These are phyloP conservation scores for Holotrichia oblita DNA, from an alignment of 1,140 invertebrate genomes.

Conservation along the genomic window DNA sequence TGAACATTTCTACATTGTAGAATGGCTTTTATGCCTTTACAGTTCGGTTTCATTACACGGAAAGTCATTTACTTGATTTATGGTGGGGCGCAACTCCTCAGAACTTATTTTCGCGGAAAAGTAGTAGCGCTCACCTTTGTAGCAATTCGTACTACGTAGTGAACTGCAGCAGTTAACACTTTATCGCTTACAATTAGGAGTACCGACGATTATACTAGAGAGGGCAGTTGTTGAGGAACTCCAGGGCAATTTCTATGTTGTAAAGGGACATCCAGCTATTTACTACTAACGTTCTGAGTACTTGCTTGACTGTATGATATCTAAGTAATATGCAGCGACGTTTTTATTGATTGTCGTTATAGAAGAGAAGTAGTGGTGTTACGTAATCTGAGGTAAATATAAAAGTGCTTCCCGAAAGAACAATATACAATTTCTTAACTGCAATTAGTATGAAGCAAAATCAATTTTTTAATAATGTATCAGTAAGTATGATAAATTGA, in stretches of 20 bases:
- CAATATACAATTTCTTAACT: too few species aligned
- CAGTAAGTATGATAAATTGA: too few species aligned
- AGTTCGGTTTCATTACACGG: conserved; percentile 34
- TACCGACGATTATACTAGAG: conserved; percentile 21
- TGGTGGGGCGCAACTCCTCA: conserved; percentile 2
- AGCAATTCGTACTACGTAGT: conserved; percentile 15
- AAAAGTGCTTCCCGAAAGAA: too few species aligned
- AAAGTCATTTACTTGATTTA: conserved; percentile 36
- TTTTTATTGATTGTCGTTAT: too few species aligned
- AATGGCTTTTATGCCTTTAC: conserved; percentile 31
- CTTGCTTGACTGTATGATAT: neutral
- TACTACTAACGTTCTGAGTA: neutral
- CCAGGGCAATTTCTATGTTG: neutral
- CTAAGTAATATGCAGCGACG: neutral
- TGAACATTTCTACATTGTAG: conserved; percentile 26
- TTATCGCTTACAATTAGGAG: conserved; percentile 38
- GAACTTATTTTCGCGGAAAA: conserved; percentile 19
- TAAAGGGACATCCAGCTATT: neutral
- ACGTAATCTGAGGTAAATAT: too few species aligned
- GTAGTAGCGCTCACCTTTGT: conserved; percentile 9
- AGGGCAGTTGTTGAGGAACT: conserved; percentile 15
- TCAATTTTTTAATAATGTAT: too few species aligned
- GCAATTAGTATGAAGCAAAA: too few species aligned
- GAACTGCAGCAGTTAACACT: conserved; percentile 25
- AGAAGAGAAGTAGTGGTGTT: too few species aligned